Evolutionary conservation across 35 echinoderm and acorn worm genomes (phyloP), one percentile per base, ranked within the genome.

Genomic region (Patiria miniata): DNA sequence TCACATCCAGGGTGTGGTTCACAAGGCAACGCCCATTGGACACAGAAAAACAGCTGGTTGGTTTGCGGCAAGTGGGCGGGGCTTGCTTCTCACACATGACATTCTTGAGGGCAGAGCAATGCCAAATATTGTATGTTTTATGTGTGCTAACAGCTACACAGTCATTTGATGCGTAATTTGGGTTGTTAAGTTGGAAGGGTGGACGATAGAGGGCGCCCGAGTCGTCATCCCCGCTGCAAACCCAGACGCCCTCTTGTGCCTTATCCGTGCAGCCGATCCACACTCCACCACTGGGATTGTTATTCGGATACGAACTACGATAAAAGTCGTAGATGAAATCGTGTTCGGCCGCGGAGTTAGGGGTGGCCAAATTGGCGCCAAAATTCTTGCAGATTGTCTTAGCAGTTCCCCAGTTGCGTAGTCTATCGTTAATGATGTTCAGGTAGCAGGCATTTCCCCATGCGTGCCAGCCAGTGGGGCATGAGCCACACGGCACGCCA

Each of bases 1-100:
- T 73, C 26, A 73, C 65, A 34, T 73, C 65, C 23, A 73, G 65
- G 65, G 65, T 73, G 65, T 73, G 65, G 65, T 73, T 30, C 19
- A 28, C 21, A 34, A 73, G 65, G 65, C 65, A 73, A 73, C 65
- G 65, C 65, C 65, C 65, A 14, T 22, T 26, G 29, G 34, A 73
- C 9, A 73, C 65, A 9, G 65, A 22, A 34, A 32, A 73, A 23
- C 65, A 73, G 65, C 65, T 73, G 1, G 7, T 28, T 34, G 65
- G 34, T 1, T 36, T 60, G 57, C 19, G 15, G 65, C 65, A 28
- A 30, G 9, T 26, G 65, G 65, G 65, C 7, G 0, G 65, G 26
- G 0, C 65, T 15, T 26, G 65, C 23, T 14, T 18, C 8, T 73
- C 65, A 73, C 65, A 73, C 34, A 73, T 36, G 65, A 73, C 65